Evolutionary conservation across 2,113 vertebrate genomes (phyloP), one percentile per base, ranked within the genome.

Genomic region (Aviceda subcristata): DNA sequence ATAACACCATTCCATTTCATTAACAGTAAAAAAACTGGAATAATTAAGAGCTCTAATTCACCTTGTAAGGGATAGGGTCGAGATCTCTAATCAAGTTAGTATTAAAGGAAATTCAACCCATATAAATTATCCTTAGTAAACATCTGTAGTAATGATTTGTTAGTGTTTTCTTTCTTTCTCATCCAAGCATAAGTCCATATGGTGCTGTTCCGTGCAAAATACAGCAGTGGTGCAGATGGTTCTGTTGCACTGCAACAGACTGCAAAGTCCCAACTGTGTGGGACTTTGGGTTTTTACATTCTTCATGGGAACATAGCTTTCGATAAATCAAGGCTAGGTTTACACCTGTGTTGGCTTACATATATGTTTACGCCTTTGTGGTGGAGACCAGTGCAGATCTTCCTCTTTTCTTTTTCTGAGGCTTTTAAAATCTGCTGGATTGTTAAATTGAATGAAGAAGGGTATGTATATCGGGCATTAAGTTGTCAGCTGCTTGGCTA

Each of bases 1-100:
- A 96, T 90, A 93, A 79, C 67, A 76, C 59, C 53, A 82, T 95
- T 88, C 79, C 80, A 29, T 91, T 87, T 95, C 73, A 92, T 97
- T 95, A 96, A 38, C 71, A 23, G 77, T 26, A 63, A 67, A 48
- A 80, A 80, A 95, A 82, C 60, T 23, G 62, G 23, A 87, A 57
- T 92, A 94, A 96, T 95, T 90, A 96, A 92, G 74, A 77, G 84
- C 87, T 76, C 41, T 88, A 68, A 90, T 96, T 95, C 0, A 77
- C 91, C 59, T 90, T 80, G 77, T 27, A 71, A 74, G 45, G n/a
- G 38, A 69, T 57, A 66, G 77, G 84, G 74, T 92, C 91, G 77
- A 66, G 71, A 63, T 94, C 81, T 83, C 63, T 51, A 46, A 48
- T 96, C 74, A 46, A 67, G 63, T 86, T 56, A 43, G 29, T 62